Conservation (phyloP, 2,888 invertebrate genomes). For the Rhagophthalmus giganteus region DNA sequence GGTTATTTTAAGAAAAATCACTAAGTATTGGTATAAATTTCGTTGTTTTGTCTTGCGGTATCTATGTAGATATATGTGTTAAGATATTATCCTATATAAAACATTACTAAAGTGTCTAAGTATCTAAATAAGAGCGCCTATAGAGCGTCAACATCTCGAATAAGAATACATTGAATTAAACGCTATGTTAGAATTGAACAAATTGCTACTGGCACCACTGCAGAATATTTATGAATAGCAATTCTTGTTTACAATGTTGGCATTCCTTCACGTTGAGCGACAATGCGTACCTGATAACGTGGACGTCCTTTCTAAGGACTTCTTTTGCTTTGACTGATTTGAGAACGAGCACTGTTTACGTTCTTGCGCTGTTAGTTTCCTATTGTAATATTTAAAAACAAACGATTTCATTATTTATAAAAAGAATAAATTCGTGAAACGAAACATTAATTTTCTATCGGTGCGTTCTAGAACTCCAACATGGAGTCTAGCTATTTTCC, state of each 20-base stretch:
- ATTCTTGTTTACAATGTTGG: constrained; percentile 20
- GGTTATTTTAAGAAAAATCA: too few species aligned
- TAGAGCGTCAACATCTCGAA: background rate
- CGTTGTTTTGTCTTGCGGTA: too few species aligned
- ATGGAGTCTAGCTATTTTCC: too few species aligned
- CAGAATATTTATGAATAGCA: constrained; percentile 29
- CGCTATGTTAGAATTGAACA: constrained; percentile 15
- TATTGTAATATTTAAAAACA: too few species aligned
- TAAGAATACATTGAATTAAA: constrained; percentile 11
- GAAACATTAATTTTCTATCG: too few species aligned
- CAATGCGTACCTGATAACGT: constrained; percentile 32
- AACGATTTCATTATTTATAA: too few species aligned
- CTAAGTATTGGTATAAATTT: too few species aligned
- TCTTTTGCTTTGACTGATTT: constrained; percentile 30
- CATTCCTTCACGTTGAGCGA: constrained; percentile 32
- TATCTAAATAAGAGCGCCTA: background rate
- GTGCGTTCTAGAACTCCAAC: too few species aligned
- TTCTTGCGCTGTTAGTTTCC: too few species aligned
- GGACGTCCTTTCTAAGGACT: constrained; percentile 34
- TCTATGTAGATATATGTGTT: background rate
- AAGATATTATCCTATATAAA: background rate
- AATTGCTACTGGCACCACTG: constrained; percentile 24
- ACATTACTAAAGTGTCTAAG: background rate
- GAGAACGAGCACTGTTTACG: too few species aligned
- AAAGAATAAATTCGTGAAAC: too few species aligned